Conservation (phyloP, 2,797 vertebrate genomes). For the Pteronotus mesoamericanus region DNA sequence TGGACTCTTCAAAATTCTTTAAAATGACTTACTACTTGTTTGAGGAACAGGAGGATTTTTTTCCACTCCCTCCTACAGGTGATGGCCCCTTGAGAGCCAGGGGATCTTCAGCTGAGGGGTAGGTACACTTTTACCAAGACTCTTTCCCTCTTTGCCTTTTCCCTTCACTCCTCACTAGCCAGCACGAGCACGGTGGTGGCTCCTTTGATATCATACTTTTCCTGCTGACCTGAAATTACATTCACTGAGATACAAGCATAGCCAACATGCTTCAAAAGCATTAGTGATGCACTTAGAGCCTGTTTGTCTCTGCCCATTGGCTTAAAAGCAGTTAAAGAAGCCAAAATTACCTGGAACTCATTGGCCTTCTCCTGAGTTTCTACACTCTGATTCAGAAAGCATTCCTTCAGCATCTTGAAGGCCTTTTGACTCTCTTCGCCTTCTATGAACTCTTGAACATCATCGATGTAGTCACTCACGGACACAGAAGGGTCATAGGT, state of each 20-base stretch:
- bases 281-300: too few relatives aligned
- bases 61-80: too few relatives aligned
- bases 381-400: background rate
- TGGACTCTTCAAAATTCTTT: background rate
- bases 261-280: background rate
- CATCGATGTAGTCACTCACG: fast-evolving
- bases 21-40: background rate
- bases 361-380: fast-evolving
- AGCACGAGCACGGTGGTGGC: background rate
- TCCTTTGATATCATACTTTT: background rate
- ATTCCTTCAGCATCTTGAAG: fast-evolving
- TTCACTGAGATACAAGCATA: fast-evolving
- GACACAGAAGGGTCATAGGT: background rate
- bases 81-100: background rate
- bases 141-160: background rate
- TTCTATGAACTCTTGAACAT: fast-evolving
- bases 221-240: background rate
- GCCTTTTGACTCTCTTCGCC: fast-evolving
- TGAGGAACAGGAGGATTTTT: background rate
- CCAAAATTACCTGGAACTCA: background rate
- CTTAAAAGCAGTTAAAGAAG: background rate
- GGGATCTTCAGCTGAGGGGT: too few relatives aligned
- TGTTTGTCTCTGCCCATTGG: too few relatives aligned
- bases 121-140: too few relatives aligned
- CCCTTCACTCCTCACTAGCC: background rate